phyloP scores from a whole-genome alignment of 35 echinoderm and acorn worm genomes.

The Strongylocentrotus purpuratus region DNA sequence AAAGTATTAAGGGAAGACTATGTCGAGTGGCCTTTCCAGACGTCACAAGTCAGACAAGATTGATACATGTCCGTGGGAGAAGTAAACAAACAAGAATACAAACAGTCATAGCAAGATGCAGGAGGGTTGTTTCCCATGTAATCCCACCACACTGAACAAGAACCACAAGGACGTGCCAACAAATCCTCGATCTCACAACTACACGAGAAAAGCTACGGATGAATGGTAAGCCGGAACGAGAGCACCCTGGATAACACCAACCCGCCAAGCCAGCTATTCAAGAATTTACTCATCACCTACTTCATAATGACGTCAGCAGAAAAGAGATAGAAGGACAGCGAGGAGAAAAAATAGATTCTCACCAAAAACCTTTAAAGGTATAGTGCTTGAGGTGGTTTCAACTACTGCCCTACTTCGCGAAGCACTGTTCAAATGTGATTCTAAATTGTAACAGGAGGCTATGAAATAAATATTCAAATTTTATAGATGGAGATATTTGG shows the following conservation, averaged over 20 bases:
- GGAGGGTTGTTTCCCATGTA: neutral
- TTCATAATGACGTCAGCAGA: constrained; percentile 11
- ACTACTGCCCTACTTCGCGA: neutral
- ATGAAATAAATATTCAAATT: too few species aligned
- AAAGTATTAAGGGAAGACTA: neutral
- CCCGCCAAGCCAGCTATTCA: neutral
- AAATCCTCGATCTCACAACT: neutral
- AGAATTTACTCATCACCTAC: constrained; percentile 17
- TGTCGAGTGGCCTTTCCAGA: neutral
- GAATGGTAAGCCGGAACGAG: neutral
- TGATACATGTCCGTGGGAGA: neutral
- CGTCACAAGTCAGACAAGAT: neutral
- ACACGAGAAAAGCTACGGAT: neutral
- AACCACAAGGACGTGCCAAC: neutral
- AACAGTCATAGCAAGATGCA: neutral
- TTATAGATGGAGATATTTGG: too few species aligned
- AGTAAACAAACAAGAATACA: neutral
- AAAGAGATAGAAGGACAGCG: neutral
- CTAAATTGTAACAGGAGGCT: too few species aligned
- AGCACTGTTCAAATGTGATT: neutral
- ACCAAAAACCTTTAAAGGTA: neutral
- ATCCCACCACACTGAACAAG: neutral
- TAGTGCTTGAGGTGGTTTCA: neutral
- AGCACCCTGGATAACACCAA: neutral
- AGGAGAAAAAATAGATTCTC: constrained; percentile 12